Evolutionary conservation across 1,140 invertebrate genomes (phyloP), one percentile per base, ranked within the genome.

Genomic region (Bilobella aurantiaca): DNA sequence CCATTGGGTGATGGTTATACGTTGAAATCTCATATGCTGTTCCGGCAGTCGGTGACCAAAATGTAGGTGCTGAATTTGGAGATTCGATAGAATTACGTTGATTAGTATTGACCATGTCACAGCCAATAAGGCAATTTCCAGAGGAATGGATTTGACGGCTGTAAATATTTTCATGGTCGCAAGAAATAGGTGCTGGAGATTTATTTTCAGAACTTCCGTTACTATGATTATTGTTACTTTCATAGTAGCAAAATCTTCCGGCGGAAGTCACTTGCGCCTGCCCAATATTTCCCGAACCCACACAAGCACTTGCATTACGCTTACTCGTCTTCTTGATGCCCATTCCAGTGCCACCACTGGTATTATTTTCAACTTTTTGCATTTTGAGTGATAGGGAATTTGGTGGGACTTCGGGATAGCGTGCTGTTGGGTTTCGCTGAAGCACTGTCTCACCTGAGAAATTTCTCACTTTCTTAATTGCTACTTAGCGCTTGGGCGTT

Each of bases 391-490:
- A 53, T 53, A 23, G 49, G 3, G 49, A 53, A n/a, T n/a, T n/a
- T n/a, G n/a, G n/a, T n/a, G n/a, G n/a, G n/a, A n/a, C n/a, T n/a
- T n/a, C n/a, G n/a, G n/a, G 37, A 42, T 42, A 42, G n/a, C 8
- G 37, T 42, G 37, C n/a, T 42, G 37, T 12, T 8, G 5, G 49
- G 23, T 23, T 53, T 23, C 23, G 12, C 5, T 23, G 12, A 23
- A 5, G 49, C 12, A 53, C 49, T 53, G 49, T 16, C 12, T 53
- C 12, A 8, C 3, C 49, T 18, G 8, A 53, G n/a, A 53, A 14
- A 18, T 53, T 53, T 53, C 49, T 53, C 49, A 53, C 49, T 53
- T 53, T 53, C 8, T 53, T 53, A 53, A 53, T 53, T 53, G 49
- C 12, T 53, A 5, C 49, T 53, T 8, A 16, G 49, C 14, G 49